These are phyloP conservation scores for Drosophila hamatofila DNA, from an alignment of 2,888 invertebrate genomes.

Conservation along the genomic window DNA sequence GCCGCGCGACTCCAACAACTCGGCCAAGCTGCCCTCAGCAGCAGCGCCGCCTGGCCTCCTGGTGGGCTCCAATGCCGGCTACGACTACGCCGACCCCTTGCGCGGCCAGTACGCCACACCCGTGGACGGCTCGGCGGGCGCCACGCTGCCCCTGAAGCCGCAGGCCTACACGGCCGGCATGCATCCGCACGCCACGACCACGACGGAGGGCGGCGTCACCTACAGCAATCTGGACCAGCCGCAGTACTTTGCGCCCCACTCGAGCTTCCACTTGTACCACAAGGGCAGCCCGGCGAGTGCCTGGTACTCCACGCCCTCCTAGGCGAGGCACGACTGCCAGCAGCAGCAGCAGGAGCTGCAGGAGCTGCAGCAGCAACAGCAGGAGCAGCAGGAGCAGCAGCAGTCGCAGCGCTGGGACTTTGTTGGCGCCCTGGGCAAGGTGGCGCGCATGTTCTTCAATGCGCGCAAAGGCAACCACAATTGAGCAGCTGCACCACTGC, in stretches of 20 bases:
- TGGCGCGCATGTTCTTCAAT: slow-evolving; percentile 82
- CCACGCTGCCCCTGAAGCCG: slow-evolving; percentile 93
- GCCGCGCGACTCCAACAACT: slow-evolving; percentile 92
- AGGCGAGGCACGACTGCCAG: slow-evolving; percentile 83
- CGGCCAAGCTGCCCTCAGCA: slow-evolving; percentile 78
- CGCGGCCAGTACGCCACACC: slow-evolving; percentile 84
- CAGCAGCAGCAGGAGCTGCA: slow-evolving; percentile 29
- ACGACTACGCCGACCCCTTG: slow-evolving; percentile 89
- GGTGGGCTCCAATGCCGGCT: slow-evolving; percentile 84
- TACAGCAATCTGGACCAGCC: slow-evolving; percentile 90
- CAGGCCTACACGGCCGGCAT: slow-evolving; percentile 94
- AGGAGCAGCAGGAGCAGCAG: slow-evolving; percentile 24
- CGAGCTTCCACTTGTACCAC: slow-evolving; percentile 96
- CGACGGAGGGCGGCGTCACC: slow-evolving; percentile 89
- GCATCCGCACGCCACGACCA: slow-evolving; percentile 85
- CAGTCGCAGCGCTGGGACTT: slow-evolving; percentile 76
- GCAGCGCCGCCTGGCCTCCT: slow-evolving; percentile 51
- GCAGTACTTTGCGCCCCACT: slow-evolving; percentile 93
- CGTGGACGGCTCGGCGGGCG: slow-evolving; percentile 83
- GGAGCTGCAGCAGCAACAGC: slow-evolving; percentile 24
- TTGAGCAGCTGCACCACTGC: slow-evolving; percentile 17
- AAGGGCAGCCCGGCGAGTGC: slow-evolving; percentile 89
- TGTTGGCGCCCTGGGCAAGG: slow-evolving; percentile 81
- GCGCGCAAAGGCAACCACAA: slow-evolving; percentile 68
- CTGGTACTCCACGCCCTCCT: slow-evolving; percentile 93